Base-by-base conservation (phyloP, 2,797 vertebrate genomes). In the Enteromius viviparus region DNA sequence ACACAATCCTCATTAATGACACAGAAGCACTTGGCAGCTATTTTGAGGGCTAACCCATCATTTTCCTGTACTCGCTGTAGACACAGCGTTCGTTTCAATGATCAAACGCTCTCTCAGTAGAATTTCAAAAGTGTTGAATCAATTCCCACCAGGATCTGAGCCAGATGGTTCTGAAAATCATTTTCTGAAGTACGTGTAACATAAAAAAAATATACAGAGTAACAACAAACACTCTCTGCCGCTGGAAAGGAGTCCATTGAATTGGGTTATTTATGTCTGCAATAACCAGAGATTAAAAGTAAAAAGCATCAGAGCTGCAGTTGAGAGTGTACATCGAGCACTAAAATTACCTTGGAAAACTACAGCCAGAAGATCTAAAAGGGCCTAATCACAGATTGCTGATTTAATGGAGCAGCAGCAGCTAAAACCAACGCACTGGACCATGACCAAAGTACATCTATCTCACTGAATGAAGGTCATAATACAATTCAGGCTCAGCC, bases 391-490 rank as follows among this genome's bases (percentile, higher is more conserved):
- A 26, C 47, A 26, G 21, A 55, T 42, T 23, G 21, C 19, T 81
- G 55, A 64, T 72, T 72, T 49, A 51, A 64, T 72, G 29, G 26
- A 26, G 68, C 9, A 49, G 68, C 9, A 37, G 53, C n/a, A n/a
- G 66, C 26, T 15, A 60, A 4, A 80, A 62, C 11, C 51, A 80
- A 17, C 15, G 40, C 40, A 49, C 40, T 58, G 79, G 68, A 70
- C 11, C 66, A 47, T 10, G 19, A 14, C 68, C 55, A 72, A 64
- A 42, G 7, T 19, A 29, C 12, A 81, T 64, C 71, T 23, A 51
- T 49, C 79, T 62, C 14, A 37, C 42, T 74, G 58, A 81, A 81
- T 74, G 42, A 74, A 74, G 58, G 29, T 81, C 70, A 65, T 19
- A 74, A 81, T 45, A 19, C 68, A 34, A 58, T 2, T 23, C 14